Evolutionary conservation across 2,113 vertebrate species (phyloP).

Genomic region (Nematolebias whitei): DNA sequence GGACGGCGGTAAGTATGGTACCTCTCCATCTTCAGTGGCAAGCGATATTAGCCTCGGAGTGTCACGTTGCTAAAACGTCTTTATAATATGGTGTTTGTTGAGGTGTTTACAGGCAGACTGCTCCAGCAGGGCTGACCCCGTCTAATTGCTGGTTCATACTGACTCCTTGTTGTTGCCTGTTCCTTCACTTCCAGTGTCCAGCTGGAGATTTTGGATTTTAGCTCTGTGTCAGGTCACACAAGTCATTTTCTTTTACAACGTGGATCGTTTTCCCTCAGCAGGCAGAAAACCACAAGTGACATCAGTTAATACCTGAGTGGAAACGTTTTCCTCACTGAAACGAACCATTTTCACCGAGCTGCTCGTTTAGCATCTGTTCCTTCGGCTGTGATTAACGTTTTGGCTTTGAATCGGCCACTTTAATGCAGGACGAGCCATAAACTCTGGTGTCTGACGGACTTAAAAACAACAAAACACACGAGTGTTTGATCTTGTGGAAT

Average conservation of each 20-base stretch:
- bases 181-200: conserved; percentile 35
- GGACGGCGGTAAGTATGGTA: no score
- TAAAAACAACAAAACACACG: background rate
- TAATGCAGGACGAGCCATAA: background rate
- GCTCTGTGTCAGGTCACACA: conserved; percentile 5
- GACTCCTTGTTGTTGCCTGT: conserved; percentile 21
- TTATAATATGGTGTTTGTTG: conserved; percentile 18
- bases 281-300: conserved; percentile 1
- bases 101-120: conserved; percentile 27
- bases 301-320: conserved; percentile 1
- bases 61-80: background rate
- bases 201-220: no score
- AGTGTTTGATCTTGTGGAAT: background rate
- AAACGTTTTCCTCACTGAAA: background rate
- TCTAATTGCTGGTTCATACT: conserved; percentile 46
- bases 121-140: conserved; percentile 10
- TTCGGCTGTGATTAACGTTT: background rate
- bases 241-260: conserved; percentile 8
- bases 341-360: background rate
- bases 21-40: no score
- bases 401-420: background rate
- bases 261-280: conserved; percentile 8
- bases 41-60: background rate
- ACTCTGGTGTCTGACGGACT: background rate
- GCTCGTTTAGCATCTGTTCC: background rate